Conservation (phyloP, 2,888 invertebrate species). For the Acleris holmiana region DNA sequence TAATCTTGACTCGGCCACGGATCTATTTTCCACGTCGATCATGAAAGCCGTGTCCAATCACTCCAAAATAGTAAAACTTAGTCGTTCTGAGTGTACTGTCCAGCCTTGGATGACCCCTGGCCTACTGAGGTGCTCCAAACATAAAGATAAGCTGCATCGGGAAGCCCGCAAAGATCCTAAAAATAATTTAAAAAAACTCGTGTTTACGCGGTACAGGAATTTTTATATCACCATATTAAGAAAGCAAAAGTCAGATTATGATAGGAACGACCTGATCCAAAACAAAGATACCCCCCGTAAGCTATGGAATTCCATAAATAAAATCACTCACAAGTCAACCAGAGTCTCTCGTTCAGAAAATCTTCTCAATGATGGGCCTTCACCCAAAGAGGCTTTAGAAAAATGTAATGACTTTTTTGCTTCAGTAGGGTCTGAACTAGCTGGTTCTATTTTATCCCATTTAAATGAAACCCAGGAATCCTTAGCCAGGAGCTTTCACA, state of each 20-base stretch:
- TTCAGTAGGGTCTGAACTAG: no score
- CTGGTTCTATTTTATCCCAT: no score
- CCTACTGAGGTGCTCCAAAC: conserved; percentile 36
- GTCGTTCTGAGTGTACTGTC: conserved; percentile 1
- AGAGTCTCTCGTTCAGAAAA: no score
- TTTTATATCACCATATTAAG: conserved; percentile 37
- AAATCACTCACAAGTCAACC: no score
- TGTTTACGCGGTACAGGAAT: conserved; percentile 39
- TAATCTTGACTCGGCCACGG: neutral
- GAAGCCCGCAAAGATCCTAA: conserved; percentile 35
- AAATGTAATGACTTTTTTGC: no score
- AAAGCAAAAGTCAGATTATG: conserved; percentile 37
- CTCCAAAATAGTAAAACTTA: neutral
- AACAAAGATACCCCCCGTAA: conserved; percentile 36
- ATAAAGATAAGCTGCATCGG: conserved; percentile 31
- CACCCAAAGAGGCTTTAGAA: no score
- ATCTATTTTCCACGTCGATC: no score
- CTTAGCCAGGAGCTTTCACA: no score
- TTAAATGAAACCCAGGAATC: no score
- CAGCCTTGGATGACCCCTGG: no score
- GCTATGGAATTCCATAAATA: conserved; percentile 37
- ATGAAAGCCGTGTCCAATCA: no score
- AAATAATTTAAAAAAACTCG: conserved; percentile 23
- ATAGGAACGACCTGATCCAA: conserved; percentile 19
- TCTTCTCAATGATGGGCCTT: no score